A percentile compares a stretch with the other conserved stretches of the same genome.
phyloP scores from a whole-genome alignment of 2,888 invertebrate genomes.

The Spialia ferax region DNA sequence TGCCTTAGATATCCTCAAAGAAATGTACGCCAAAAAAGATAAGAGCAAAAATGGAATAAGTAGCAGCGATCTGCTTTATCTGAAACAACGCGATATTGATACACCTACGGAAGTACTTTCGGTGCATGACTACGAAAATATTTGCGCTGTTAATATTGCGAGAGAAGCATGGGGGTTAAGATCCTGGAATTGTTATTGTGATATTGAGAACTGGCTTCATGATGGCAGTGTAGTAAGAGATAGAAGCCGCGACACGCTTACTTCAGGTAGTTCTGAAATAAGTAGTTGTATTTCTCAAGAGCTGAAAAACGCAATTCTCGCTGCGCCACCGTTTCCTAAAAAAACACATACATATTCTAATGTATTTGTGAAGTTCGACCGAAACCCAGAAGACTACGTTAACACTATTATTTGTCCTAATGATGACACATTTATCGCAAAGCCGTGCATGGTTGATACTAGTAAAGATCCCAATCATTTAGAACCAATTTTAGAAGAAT shows the following conservation, averaged over 20 bases:
- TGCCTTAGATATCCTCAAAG: conserved; percentile 82
- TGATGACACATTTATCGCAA: conserved; percentile 83
- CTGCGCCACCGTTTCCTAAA: conserved; percentile 78
- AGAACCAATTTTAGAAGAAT: conserved; percentile 86
- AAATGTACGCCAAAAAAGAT: conserved; percentile 83
- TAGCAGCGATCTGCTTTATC: conserved; percentile 60
- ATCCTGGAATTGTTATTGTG: conserved; percentile 89
- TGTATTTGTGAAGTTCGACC: conserved; percentile 78
- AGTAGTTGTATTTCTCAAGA: conserved; percentile 81
- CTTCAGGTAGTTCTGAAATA: conserved; percentile 86
- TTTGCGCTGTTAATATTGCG: conserved; percentile 88
- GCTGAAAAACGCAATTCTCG: conserved; percentile 73
- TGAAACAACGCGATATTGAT: conserved; percentile 79
- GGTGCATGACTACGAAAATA: conserved; percentile 89
- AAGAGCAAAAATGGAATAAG: conserved; percentile 70
- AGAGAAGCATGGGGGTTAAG: conserved; percentile 88
- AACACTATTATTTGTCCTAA: conserved; percentile 81
- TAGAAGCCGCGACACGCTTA: conserved; percentile 84
- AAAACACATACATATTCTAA: conserved; percentile 79
- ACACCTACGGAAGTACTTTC: conserved; percentile 87
- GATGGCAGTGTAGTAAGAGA: conserved; percentile 88
- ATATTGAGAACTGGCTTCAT: conserved; percentile 88
- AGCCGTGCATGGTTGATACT: conserved; percentile 83
- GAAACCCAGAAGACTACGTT: conserved; percentile 81
- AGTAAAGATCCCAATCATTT: conserved; percentile 83